Percentiles rank a stretch among this genome's conserved stretches.
These are phyloP conservation scores for Pyrocephalus nanus DNA, from an alignment of 2,797 vertebrate genomes.

Conservation along the genomic window DNA sequence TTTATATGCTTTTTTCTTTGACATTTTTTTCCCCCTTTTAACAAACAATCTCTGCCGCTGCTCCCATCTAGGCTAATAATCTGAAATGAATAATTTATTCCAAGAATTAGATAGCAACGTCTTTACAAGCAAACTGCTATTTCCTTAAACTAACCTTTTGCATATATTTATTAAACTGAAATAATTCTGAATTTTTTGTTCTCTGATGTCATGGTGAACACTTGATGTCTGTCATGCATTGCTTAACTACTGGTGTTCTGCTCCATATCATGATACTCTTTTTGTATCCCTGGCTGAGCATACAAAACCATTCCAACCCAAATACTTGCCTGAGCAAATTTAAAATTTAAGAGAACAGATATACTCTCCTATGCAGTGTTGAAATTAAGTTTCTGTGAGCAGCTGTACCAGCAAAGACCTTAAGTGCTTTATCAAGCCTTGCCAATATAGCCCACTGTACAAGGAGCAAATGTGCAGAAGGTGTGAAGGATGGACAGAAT, in stretches of 20 bases:
- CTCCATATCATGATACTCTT: background rate
- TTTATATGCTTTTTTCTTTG: background rate
- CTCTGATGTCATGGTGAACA: background rate
- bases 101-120: background rate
- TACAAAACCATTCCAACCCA: background rate
- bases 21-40: background rate
- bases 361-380: background rate
- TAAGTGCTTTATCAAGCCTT: background rate
- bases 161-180: background rate
- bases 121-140: background rate
- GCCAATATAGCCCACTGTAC: background rate
- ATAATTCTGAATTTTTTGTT: background rate
- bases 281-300: background rate
- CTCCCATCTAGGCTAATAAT: background rate
- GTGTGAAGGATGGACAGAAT: background rate
- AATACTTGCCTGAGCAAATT: background rate
- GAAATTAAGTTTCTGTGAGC: background rate
- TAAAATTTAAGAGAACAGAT: background rate
- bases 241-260: background rate
- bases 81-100: conserved; percentile 25
- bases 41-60: background rate
- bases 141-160: background rate
- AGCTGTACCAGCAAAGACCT: background rate
- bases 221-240: background rate
- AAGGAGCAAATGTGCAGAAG: background rate